Conservation (phyloP, 1,140 invertebrate genomes). For the Streblospio benedicti region DNA sequence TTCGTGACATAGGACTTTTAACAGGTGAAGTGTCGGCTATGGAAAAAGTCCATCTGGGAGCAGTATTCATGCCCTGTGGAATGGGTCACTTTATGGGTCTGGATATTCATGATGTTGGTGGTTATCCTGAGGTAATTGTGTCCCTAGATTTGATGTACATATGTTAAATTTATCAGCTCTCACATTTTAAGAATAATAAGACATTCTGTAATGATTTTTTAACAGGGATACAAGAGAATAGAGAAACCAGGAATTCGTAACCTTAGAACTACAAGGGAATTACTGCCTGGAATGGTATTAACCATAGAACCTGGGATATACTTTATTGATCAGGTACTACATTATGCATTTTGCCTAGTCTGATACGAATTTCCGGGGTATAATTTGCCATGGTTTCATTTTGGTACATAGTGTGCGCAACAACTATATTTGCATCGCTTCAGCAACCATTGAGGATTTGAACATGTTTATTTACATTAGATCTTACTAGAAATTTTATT, state of each 20-base stretch:
- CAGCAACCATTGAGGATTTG: too few species aligned
- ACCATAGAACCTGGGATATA: constrained; percentile 97
- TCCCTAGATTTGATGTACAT: too few species aligned
- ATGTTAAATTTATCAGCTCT: too few species aligned
- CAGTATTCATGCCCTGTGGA: constrained; percentile 91
- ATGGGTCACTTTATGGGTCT: constrained; percentile 88
- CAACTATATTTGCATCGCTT: too few species aligned
- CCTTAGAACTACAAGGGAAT: constrained; percentile 69
- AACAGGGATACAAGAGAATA: constrained; percentile 34
- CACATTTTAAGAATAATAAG: too few species aligned
- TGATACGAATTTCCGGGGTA: too few species aligned
- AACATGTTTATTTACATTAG: too few species aligned
- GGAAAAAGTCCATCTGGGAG: constrained; percentile 65
- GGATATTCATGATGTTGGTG: constrained; percentile 96
- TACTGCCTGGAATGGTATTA: constrained; percentile 84
- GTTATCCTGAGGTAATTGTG: constrained; percentile 58
- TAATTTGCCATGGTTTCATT: too few species aligned
- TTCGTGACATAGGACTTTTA: constrained; percentile 69
- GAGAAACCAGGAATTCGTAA: constrained; percentile 60
- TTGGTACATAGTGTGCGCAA: too few species aligned
- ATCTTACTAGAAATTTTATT: too few species aligned
- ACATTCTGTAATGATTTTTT: neutral
- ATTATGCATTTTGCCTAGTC: too few species aligned
- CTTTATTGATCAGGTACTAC: constrained; percentile 75
- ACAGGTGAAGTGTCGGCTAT: constrained; percentile 78